A percentile compares a stretch with the other conserved stretches of the same genome.
Evolutionary conservation across 2,888 invertebrate genomes (phyloP).

Genomic region (Acronicta aceris): DNA sequence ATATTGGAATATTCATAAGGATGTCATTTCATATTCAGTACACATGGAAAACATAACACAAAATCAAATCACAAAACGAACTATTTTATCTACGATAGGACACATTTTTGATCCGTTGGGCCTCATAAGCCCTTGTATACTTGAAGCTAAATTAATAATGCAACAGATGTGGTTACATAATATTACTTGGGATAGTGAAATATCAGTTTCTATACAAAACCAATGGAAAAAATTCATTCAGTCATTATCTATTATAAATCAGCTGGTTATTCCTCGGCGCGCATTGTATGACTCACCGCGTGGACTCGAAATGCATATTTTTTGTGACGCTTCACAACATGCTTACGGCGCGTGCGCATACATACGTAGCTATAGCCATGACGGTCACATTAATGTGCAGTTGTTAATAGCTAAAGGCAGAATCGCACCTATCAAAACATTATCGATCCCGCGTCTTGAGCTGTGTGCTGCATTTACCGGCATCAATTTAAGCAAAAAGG

Average conservation of each 20-base stretch:
- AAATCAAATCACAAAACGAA: slow-evolving; percentile 2
- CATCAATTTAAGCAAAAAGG: not conserved
- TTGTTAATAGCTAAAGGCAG: not conserved
- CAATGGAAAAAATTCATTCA: slow-evolving; percentile 2
- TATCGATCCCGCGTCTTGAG: slow-evolving; percentile 1
- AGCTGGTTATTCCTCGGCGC: slow-evolving; percentile 10
- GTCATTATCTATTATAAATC: slow-evolving; percentile 9
- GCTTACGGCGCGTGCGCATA: not conserved
- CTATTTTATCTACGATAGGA: slow-evolving; percentile 7
- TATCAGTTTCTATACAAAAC: slow-evolving; percentile 1
- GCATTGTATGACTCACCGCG: not conserved
- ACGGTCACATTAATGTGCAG: not conserved
- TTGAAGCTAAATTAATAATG: slow-evolving; percentile 5
- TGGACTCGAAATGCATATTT: slow-evolving; percentile 10
- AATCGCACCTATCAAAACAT: slow-evolving; percentile 2
- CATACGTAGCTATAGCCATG: not conserved
- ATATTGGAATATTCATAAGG: slow-evolving; percentile 3
- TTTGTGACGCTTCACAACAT: slow-evolving; percentile 16
- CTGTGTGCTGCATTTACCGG: slow-evolving; percentile 3
- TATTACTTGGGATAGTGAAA: not conserved
- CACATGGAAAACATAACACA: not conserved
- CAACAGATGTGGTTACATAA: slow-evolving; percentile 5
- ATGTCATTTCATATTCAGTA: not conserved
- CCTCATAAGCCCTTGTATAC: slow-evolving; percentile 1
- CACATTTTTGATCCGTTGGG: slow-evolving; percentile 5